A percentile compares a stretch with the other conserved stretches of the same genome.
Evolutionary conservation across 2,113 vertebrate species (phyloP).

Genomic region (Abramis brama): DNA sequence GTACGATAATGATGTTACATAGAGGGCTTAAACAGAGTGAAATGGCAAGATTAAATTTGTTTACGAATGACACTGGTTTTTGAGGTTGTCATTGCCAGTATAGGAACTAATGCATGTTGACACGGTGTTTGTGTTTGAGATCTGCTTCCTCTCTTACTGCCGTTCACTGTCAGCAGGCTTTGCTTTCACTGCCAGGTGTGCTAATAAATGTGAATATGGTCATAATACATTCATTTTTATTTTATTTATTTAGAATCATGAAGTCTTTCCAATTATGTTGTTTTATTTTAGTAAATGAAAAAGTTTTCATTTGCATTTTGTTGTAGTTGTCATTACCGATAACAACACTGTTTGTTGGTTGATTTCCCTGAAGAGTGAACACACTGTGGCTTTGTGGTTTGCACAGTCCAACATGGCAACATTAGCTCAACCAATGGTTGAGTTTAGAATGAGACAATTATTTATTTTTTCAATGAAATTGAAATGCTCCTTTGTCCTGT

Average conservation of each 20-base stretch:
- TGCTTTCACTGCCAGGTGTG: not conserved
- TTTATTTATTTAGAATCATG: not conserved
- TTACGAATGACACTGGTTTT: not conserved
- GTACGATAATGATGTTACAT: not conserved
- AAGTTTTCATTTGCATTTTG: not conserved
- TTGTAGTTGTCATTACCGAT: not conserved
- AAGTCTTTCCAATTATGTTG: not conserved
- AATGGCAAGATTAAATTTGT: not conserved
- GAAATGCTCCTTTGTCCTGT: slow-evolving; percentile 1
- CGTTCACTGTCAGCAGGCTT: not conserved
- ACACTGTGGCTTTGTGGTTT: not conserved
- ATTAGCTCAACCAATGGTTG: not conserved
- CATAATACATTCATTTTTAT: not conserved
- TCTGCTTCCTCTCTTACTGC: not conserved
- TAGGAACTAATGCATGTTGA: not conserved
- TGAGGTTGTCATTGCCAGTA: not conserved
- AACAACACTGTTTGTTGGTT: not conserved
- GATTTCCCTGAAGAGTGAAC: not conserved
- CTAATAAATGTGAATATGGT: not conserved
- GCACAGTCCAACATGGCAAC: not conserved
- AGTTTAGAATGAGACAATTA: not conserved
- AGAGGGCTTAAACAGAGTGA: not conserved
- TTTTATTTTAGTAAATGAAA: not conserved
- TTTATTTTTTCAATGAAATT: not conserved
- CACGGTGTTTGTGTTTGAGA: not conserved